Percentiles rank a stretch among this genome's conserved stretches.
Evolutionary conservation across 2,113 vertebrate genomes (phyloP).

Genomic region (Climacteris rufus): DNA sequence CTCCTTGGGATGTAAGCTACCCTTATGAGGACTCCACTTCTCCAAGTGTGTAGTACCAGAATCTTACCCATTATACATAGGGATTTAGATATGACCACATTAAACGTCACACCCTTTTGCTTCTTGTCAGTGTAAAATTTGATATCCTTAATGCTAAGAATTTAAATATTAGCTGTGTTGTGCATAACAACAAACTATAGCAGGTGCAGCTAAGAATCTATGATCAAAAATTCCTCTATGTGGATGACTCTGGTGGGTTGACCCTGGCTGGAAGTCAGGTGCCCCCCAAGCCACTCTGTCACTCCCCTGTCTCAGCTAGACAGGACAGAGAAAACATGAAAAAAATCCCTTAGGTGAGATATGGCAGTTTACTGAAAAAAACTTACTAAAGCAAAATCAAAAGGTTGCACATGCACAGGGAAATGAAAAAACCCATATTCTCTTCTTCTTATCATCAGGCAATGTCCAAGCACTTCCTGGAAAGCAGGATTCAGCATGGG

Average conservation of each 20-base stretch:
- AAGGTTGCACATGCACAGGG: not conserved
- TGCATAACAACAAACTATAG: not conserved
- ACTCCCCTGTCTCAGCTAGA: not conserved
- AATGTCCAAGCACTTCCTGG: not conserved
- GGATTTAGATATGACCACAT: not conserved
- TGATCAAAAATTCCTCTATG: not conserved
- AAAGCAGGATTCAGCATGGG: not conserved
- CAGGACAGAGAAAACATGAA: not conserved
- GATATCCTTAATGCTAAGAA: not conserved
- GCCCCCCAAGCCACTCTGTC: not conserved
- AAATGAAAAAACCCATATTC: not conserved
- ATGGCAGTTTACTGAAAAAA: not conserved
- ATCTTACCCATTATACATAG: not conserved
- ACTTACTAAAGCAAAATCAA: not conserved
- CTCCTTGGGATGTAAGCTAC: not conserved
- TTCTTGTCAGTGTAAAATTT: not conserved
- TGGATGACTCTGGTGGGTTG: not conserved
- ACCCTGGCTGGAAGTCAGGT: not conserved
- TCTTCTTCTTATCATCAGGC: not conserved
- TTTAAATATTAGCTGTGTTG: not conserved
- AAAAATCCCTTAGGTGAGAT: not conserved
- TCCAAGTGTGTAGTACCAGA: not conserved
- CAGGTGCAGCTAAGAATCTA: not conserved
- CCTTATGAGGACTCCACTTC: not conserved
- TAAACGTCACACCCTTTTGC: not conserved